phyloP scores from a whole-genome alignment of 2,113 vertebrate genomes.

The Oenanthe oenanthe region DNA sequence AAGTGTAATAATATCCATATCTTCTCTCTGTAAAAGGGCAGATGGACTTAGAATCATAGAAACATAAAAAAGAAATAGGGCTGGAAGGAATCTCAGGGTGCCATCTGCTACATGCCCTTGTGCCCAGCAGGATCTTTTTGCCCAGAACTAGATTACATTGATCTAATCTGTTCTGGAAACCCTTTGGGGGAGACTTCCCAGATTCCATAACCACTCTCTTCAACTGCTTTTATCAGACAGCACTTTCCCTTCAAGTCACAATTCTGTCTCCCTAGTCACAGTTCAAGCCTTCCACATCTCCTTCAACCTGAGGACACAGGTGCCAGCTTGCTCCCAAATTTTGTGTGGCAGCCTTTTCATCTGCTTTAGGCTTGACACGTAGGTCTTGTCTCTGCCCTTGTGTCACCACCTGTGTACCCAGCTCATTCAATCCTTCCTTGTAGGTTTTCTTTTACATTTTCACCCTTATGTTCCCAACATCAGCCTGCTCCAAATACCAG shows the following conservation, averaged over 20 bases:
- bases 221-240: not conserved
- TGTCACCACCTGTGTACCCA: not conserved
- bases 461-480: not conserved
- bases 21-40: not conserved
- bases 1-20: not conserved
- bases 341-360: not conserved
- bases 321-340: accelerated
- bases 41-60: conserved; percentile 52
- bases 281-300: not conserved
- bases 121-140: not conserved
- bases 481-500: not conserved
- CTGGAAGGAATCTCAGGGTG: conserved; percentile 15
- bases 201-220: not conserved
- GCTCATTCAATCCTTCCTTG: not conserved
- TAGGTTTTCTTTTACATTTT: not conserved
- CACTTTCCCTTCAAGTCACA: not conserved
- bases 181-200: not conserved
- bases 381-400: accelerated
- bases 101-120: not conserved
- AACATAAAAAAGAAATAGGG: not conserved
- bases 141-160: not conserved
- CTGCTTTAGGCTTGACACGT: not conserved
- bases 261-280: not conserved
- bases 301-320: not conserved
- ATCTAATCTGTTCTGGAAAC: not conserved